These are phyloP conservation scores for Drosophila mimica DNA, from an alignment of 2,888 invertebrate species.

Conservation along the genomic window DNA sequence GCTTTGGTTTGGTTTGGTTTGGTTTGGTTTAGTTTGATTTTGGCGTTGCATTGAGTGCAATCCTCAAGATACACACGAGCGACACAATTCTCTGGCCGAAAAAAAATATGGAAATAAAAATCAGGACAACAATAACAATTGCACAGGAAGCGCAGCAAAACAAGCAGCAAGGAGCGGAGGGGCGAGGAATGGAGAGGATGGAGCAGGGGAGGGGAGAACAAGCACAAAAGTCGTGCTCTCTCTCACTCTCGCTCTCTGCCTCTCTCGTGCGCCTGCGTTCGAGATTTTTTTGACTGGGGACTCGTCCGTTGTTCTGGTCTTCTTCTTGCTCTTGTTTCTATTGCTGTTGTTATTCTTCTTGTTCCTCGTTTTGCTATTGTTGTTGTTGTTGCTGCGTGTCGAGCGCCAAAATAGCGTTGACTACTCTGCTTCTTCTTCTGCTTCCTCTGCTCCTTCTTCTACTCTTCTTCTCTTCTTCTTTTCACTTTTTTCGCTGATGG, in stretches of 20 bases:
- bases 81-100: conserved; percentile 71
- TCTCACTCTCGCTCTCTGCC: not conserved
- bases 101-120: conserved; percentile 22
- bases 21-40: not conserved
- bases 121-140: conserved; percentile 60
- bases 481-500: conserved; percentile 31
- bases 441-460: not conserved
- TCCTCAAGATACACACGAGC: conserved; percentile 68
- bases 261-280: conserved; percentile 35
- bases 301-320: conserved; percentile 3
- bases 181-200: too few relatives aligned
- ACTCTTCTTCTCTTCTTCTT: not conserved
- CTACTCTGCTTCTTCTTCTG: conserved; percentile 10
- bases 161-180: not conserved
- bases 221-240: not conserved
- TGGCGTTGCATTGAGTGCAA: conserved; percentile 23
- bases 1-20: not conserved
- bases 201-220: not conserved
- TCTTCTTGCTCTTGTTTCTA: not conserved
- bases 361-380: not conserved
- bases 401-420: conserved; percentile 26
- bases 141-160: conserved; percentile 38
- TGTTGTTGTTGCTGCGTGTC: conserved; percentile 4
- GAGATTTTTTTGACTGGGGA: conserved; percentile 32
- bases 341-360: not conserved